These are phyloP conservation scores for Hoplodrina ambigua DNA, from an alignment of 2,888 invertebrate species.

Conservation along the genomic window DNA sequence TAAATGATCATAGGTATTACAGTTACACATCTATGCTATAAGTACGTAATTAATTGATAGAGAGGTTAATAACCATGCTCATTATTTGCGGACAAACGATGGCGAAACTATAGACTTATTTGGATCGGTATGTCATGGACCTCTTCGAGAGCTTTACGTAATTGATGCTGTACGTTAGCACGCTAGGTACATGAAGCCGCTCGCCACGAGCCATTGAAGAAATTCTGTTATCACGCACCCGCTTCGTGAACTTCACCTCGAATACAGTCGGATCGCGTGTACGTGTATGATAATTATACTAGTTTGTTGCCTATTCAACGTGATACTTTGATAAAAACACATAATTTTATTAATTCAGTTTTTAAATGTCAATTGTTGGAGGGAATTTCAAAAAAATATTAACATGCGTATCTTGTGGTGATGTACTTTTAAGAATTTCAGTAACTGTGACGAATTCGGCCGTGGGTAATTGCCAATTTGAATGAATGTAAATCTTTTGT, in stretches of 20 bases:
- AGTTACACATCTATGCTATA: constrained; percentile 7
- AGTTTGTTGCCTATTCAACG: constrained; percentile 51
- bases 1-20: constrained; percentile 6
- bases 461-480: constrained; percentile 58
- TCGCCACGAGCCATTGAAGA: constrained; percentile 58
- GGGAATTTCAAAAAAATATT: constrained; percentile 14
- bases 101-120: constrained; percentile 35
- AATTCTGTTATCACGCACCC: constrained; percentile 64
- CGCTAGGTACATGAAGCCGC: constrained; percentile 28
- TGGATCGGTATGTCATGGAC: constrained; percentile 43
- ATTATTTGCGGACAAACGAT: constrained; percentile 41
- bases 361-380: constrained; percentile 13
- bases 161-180: constrained; percentile 24
- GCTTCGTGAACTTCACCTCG: constrained; percentile 69
- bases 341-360: constrained; percentile 16
- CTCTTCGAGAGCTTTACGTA: constrained; percentile 49
- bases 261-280: constrained; percentile 52
- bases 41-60: constrained; percentile 16
- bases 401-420: constrained; percentile 7
- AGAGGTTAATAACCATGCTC: constrained; percentile 39
- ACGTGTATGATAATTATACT: constrained; percentile 51
- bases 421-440: constrained; percentile 20
- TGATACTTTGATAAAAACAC: constrained; percentile 31
- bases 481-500: constrained; percentile 62
- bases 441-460: constrained; percentile 47